Base-by-base conservation (phyloP, 2,113 vertebrate genomes). In the Gymnogyps californianus region DNA sequence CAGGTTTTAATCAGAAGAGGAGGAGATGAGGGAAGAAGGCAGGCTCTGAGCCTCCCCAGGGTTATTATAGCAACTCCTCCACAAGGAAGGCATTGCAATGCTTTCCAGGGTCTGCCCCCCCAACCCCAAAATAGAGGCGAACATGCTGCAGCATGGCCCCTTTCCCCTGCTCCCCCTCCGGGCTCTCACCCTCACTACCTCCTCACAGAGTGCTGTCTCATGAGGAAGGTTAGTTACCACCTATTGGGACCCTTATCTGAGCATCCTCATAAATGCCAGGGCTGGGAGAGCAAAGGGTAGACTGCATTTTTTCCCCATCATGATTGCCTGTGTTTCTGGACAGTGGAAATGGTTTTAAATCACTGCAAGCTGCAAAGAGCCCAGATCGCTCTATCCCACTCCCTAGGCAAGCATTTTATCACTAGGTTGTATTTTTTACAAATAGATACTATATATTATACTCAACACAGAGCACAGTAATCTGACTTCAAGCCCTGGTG, bases 401-500 rank as follows among this genome's bases (percentile, higher is more conserved):
- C 64, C 44, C 36, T 57, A 51, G 82, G 62, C 70, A 74, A 88
- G 66, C 44, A 79, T 94, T 85, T 95, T 83, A 83, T 82, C 84
- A 72, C 62, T 49, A 69, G 70, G 52, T 4, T 87, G 76, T 89
- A 93, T 92, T 92, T 96, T 71, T 89, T 71, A 62, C 71, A 89
- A 81, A 93, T 59, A 88, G 59, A 89, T 77, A 62, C 46, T 19
- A 40, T 87, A 46, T 40, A 64, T 87, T 95, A 40, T 14, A 85
- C 57, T 80, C 65, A 79, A 59, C 7, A 31, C 59, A 64, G 62
- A 67, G 77, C 31, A 79, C 44, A 71, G 52, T 40, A 65, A 91
- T 65, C 49, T 51, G 57, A 87, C 81, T 72, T 58, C 61, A 65
- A 76, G 70, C 61, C 42, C 46, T 51, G 32, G 46, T 79, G 70